Evolutionary conservation across 2,797 vertebrate species (phyloP).

Genomic region (Alcedo quadribrachys): DNA sequence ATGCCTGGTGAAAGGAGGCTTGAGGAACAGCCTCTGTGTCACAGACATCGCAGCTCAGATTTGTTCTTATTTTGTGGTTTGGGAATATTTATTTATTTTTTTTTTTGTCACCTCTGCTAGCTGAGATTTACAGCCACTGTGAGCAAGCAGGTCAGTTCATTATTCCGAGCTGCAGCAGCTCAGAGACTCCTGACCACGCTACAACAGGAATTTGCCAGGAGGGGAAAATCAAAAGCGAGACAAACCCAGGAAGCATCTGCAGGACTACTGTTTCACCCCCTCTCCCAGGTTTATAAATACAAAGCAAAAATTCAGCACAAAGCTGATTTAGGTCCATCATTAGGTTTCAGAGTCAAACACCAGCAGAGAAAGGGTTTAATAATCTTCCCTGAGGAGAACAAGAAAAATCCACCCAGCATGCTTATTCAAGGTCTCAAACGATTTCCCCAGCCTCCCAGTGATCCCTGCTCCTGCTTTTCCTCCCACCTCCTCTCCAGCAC

Average conservation of each 20-base stretch:
- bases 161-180: not conserved
- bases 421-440: not conserved
- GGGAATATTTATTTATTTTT: too few relatives aligned
- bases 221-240: not conserved
- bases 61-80: not conserved
- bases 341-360: constrained; percentile 8
- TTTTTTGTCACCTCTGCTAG: not conserved
- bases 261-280: not conserved
- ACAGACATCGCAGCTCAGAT: not conserved
- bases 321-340: not conserved
- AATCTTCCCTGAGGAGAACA: not conserved
- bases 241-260: not conserved
- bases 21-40: not conserved
- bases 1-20: not conserved
- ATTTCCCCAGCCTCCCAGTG: not conserved
- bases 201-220: not conserved
- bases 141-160: not conserved
- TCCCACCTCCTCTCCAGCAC: not conserved
- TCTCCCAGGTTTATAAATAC: not conserved
- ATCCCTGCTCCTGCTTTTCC: not conserved
- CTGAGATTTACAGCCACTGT: not conserved
- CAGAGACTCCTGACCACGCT: rapidly evolving
- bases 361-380: not conserved
- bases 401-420: rapidly evolving
- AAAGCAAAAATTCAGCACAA: not conserved